Evolutionary conservation across 2,113 vertebrate species (phyloP).

Genomic region (Cryptoleucopteryx plumbea): DNA sequence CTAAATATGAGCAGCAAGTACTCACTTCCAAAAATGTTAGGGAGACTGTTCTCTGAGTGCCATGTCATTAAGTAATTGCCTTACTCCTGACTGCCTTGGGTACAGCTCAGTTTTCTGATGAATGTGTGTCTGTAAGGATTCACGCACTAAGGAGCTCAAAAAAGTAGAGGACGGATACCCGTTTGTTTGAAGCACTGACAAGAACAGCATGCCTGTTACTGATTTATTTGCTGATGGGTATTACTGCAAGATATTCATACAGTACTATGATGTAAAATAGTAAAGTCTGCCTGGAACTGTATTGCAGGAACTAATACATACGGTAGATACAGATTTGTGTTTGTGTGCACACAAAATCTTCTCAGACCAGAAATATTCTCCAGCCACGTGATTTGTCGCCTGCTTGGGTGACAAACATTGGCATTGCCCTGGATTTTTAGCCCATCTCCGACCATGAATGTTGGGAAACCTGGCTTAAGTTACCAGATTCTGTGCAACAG

Average conservation of each 20-base stretch:
- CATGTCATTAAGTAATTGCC: background rate
- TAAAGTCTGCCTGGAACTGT: background rate
- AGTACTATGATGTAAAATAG: background rate
- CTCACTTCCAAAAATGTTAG: background rate
- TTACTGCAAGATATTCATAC: background rate
- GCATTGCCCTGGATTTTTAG: background rate
- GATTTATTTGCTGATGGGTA: background rate
- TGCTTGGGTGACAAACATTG: background rate
- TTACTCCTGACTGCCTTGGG: background rate
- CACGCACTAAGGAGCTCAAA: background rate
- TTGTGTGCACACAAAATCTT: background rate
- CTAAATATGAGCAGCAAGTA: background rate
- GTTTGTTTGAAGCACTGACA: background rate
- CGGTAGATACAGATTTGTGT: background rate
- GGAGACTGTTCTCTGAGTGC: background rate
- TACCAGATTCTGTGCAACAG: background rate
- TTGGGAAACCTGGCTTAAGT: background rate
- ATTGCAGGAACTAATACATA: background rate
- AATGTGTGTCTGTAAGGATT: background rate
- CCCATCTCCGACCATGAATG: background rate
- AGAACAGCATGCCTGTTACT: background rate
- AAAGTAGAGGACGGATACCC: background rate
- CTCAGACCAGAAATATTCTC: background rate
- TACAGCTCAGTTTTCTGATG: background rate
- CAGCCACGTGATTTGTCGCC: background rate